Evolutionary conservation across 1,140 invertebrate species (phyloP).

Genomic region (Micrasema longulum): DNA sequence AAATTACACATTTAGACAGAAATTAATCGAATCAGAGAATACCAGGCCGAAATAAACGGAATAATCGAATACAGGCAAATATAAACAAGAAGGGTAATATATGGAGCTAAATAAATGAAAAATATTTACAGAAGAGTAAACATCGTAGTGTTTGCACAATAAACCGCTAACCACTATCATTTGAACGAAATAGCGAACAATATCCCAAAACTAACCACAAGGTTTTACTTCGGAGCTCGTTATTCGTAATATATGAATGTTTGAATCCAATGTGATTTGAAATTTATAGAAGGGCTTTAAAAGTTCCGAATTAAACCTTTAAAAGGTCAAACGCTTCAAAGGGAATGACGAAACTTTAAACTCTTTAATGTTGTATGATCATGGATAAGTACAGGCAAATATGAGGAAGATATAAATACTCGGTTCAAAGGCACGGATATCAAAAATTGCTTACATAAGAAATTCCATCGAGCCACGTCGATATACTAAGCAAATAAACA

Average conservation of each 20-base stretch:
- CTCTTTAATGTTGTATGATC: too few species aligned
- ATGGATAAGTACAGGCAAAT: too few species aligned
- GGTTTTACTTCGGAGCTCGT: not conserved
- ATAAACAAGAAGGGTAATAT: too few species aligned
- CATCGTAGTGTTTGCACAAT: not conserved
- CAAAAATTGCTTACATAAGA: constrained; percentile 10
- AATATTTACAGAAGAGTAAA: not conserved
- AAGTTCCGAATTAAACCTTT: not conserved
- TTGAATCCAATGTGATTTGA: not conserved
- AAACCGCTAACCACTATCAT: not conserved
- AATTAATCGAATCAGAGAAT: too few species aligned
- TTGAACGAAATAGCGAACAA: not conserved
- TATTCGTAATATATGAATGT: too few species aligned
- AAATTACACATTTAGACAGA: too few species aligned
- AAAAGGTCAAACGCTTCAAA: too few species aligned
- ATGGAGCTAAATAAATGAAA: too few species aligned
- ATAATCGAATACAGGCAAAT: too few species aligned
- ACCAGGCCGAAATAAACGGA: too few species aligned
- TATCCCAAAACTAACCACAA: constrained; percentile 8
- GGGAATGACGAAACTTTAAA: too few species aligned
- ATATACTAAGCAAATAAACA: constrained; percentile 17
- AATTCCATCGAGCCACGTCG: constrained; percentile 8
- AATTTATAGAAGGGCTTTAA: not conserved
- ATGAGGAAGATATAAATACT: too few species aligned
- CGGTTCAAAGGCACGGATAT: not conserved